Evolutionary conservation across 1,140 invertebrate species (phyloP).

Genomic region (Gonioctena quinquepunctata): DNA sequence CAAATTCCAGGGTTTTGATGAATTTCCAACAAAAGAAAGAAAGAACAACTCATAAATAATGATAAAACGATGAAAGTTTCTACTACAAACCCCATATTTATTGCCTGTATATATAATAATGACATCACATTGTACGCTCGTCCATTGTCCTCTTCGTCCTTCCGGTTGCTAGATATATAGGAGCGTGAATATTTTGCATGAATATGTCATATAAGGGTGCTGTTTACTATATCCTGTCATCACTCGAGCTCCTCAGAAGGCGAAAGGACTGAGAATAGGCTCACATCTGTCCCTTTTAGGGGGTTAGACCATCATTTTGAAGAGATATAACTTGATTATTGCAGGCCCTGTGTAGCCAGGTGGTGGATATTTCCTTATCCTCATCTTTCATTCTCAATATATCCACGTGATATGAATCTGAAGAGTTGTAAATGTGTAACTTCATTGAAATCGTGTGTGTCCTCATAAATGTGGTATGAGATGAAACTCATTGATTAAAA

Average conservation of each 20-base stretch:
- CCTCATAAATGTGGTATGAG: too few species aligned
- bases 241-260: background rate
- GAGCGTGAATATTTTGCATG: conserved; percentile 12
- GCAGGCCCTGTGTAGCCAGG: conserved; percentile 1
- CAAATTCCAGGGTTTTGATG: too few species aligned
- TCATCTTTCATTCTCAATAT: conserved; percentile 5
- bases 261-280: background rate
- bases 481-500: too few species aligned
- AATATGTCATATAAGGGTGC: conserved; percentile 19
- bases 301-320: background rate
- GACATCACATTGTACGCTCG: conserved; percentile 6
- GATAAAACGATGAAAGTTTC: background rate
- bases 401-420: background rate
- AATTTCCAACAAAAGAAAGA: too few species aligned
- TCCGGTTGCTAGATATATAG: conserved; percentile 7
- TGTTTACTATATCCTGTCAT: conserved; percentile 13
- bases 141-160: conserved; percentile 8
- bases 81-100: background rate
- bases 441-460: background rate
- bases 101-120: background rate
- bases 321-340: conserved; percentile 18
- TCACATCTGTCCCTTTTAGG: background rate
- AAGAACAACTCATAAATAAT: too few species aligned
- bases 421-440: background rate
- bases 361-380: conserved; percentile 14